These are phyloP conservation scores for Carassius gibelio DNA, from an alignment of 2,113 vertebrate genomes.

Conservation along the genomic window DNA sequence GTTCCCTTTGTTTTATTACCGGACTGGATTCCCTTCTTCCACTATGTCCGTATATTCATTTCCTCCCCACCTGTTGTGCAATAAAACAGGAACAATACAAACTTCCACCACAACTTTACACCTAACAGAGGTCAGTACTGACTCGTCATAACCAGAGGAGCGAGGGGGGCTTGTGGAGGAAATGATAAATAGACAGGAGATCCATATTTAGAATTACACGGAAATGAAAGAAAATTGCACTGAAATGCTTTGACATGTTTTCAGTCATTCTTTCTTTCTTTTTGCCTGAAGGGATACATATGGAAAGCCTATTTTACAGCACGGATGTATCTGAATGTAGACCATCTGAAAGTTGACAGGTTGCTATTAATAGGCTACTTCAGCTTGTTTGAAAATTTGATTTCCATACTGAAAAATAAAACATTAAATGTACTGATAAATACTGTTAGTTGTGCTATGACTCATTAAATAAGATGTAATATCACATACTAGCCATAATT, in stretches of 20 bases:
- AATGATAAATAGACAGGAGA: conserved; percentile 54
- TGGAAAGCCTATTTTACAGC: neutral
- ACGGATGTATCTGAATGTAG: neutral
- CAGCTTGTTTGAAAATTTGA: neutral
- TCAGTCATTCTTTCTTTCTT: neutral
- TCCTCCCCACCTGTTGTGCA: conserved; percentile 76
- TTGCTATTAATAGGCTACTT: neutral
- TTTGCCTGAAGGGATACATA: neutral
- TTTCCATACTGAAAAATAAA: neutral
- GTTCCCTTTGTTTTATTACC: conserved; percentile 17
- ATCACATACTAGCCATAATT: neutral
- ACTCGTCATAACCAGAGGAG: neutral
- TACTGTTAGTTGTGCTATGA: neutral
- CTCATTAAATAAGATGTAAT: neutral
- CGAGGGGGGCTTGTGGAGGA: conserved; percentile 28
- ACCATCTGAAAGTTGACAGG: neutral
- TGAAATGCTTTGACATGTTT: neutral
- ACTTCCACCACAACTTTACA: conserved; percentile 60
- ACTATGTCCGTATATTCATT: conserved; percentile 58
- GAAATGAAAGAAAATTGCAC: conserved; percentile 51
- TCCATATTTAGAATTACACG: conserved; percentile 49
- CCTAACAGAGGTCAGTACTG: conserved; percentile 8
- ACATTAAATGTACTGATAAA: neutral
- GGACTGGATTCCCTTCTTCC: conserved; percentile 29
- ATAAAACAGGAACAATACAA: conserved; percentile 73